Evolutionary conservation across 2,113 vertebrate species (phyloP).

Genomic region (Eudorcas thomsonii): DNA sequence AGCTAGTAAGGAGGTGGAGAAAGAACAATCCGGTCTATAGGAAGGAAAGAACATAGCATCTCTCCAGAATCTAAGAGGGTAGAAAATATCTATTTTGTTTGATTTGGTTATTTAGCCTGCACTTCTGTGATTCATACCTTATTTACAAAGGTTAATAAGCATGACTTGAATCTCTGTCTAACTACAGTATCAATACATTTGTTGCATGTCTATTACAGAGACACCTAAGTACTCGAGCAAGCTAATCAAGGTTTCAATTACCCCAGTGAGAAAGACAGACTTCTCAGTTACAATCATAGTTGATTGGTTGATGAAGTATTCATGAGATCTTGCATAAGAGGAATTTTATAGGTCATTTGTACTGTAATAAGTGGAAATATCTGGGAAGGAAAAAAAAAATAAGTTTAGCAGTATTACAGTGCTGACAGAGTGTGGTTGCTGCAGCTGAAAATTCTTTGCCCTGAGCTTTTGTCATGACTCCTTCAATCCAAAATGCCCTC

Average conservation of each 20-base stretch:
- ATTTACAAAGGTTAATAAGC: conserved; percentile 46
- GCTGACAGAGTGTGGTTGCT: not conserved
- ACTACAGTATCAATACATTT: conserved; percentile 22
- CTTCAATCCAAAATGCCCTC: conserved; percentile 49
- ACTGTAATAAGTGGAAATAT: conserved; percentile 57
- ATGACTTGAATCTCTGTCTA: conserved; percentile 1
- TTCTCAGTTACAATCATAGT: conserved; percentile 34
- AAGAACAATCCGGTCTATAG: not conserved
- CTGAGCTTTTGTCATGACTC: conserved; percentile 29
- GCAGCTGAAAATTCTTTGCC: conserved; percentile 37
- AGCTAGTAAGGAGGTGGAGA: not conserved
- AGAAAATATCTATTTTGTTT: conserved; percentile 8
- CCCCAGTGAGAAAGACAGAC: conserved; percentile 41
- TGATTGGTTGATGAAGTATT: conserved; percentile 69
- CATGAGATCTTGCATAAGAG: conserved; percentile 56
- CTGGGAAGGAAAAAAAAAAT: conserved; percentile 48
- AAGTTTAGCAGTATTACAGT: conserved; percentile 19
- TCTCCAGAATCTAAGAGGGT: not conserved
- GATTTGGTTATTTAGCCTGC: not conserved
- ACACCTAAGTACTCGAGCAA: conserved; percentile 46
- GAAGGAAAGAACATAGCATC: not conserved
- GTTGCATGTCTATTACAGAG: conserved; percentile 35
- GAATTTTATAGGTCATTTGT: conserved; percentile 54
- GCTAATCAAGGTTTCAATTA: conserved; percentile 66
- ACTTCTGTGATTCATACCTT: conserved; percentile 3